Evolutionary conservation across 2,113 vertebrate genomes (phyloP).

Genomic region (Diphyllodes magnificus): DNA sequence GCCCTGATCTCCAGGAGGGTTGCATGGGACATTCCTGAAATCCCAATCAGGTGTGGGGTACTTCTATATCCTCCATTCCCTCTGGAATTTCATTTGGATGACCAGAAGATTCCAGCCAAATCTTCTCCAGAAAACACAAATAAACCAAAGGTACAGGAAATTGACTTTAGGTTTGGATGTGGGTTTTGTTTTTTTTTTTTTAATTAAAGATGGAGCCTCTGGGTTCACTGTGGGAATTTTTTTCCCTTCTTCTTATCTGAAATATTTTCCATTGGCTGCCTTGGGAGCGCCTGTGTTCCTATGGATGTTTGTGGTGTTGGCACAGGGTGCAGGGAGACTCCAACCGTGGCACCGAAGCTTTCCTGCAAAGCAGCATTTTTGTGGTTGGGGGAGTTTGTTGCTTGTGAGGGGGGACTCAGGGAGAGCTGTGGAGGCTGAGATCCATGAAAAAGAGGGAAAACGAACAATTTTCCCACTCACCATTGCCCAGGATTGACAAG

Average conservation of each 20-base stretch:
- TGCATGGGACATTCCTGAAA: background rate
- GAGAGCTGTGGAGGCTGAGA: background rate
- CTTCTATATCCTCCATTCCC: background rate
- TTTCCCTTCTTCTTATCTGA: background rate
- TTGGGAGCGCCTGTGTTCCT: background rate
- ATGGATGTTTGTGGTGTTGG: slow-evolving; percentile 8
- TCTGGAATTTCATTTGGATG: background rate
- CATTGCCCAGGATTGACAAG: background rate
- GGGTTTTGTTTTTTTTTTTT: background rate
- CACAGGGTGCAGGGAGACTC: background rate
- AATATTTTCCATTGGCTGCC: background rate
- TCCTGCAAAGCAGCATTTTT: background rate
- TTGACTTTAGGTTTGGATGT: background rate
- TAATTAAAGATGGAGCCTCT: background rate
- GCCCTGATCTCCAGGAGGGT: background rate
- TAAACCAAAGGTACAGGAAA: background rate
- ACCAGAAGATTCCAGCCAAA: background rate
- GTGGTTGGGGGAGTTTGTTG: slow-evolving; percentile 3
- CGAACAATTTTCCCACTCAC: background rate
- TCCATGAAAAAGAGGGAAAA: background rate
- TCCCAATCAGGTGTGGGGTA: background rate
- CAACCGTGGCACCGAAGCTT: background rate
- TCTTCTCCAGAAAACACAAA: background rate
- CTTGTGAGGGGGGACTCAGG: background rate
- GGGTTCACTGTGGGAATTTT: background rate